Conservation (phyloP, 2,888 invertebrate genomes). For the Strigamia maritima region DNA sequence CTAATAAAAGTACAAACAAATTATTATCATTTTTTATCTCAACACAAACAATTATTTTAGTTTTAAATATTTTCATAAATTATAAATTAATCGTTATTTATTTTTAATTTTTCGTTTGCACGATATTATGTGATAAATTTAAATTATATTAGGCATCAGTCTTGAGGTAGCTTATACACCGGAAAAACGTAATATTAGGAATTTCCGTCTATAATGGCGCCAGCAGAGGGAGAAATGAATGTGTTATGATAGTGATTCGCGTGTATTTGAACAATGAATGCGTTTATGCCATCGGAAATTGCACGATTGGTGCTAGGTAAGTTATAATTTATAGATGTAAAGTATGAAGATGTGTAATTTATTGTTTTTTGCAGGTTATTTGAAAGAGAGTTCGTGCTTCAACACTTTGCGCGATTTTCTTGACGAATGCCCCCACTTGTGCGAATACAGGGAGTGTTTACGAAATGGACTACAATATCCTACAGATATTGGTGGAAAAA, state of each 20-base stretch:
- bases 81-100: too few relatives aligned
- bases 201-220: neutral
- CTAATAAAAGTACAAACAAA: too few relatives aligned
- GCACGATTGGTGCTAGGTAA: conserved; percentile 23
- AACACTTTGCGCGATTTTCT: neutral
- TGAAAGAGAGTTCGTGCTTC: conserved; percentile 3
- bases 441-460: conserved; percentile 25
- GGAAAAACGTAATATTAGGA: too few relatives aligned
- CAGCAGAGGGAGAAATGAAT: neutral
- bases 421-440: neutral
- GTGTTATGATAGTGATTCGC: neutral
- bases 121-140: too few relatives aligned
- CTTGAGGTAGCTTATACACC: too few relatives aligned
- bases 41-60: too few relatives aligned
- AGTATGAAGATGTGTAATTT: neutral
- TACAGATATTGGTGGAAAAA: conserved; percentile 15
- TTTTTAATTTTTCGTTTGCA: too few relatives aligned
- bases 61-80: too few relatives aligned
- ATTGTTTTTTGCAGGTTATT: conserved; percentile 14
- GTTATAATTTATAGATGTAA: neutral
- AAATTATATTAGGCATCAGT: too few relatives aligned
- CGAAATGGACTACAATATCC: conserved; percentile 12
- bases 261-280: neutral
- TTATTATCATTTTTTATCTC: too few relatives aligned
- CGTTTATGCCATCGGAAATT: conserved; percentile 34